Evolutionary conservation across 2,113 vertebrate genomes (phyloP).

Genomic region (Nannobrachium achirus): DNA sequence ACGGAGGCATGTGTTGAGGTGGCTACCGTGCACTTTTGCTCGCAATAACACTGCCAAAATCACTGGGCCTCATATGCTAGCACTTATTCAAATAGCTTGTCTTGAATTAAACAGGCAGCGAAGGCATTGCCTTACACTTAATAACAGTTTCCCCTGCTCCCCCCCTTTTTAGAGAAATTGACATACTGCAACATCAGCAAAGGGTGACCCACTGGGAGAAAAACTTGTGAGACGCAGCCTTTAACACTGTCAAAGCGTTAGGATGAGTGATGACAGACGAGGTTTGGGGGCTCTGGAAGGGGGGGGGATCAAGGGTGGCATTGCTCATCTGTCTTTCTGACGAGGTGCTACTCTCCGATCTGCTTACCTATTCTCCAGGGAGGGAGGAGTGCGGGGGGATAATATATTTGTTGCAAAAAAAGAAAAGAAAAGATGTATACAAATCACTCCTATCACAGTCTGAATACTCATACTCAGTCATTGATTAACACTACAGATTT

Average conservation of each 20-base stretch:
- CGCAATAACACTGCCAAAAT: slow-evolving; percentile 55
- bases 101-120: slow-evolving; percentile 51
- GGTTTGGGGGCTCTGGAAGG: slow-evolving; percentile 36
- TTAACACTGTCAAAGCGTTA: slow-evolving; percentile 25
- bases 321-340: slow-evolving; percentile 61
- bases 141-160: slow-evolving; percentile 57
- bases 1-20: slow-evolving; percentile 36
- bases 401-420: slow-evolving; percentile 33
- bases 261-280: slow-evolving; percentile 48
- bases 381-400: slow-evolving; percentile 3
- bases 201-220: slow-evolving; percentile 2
- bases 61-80: slow-evolving; percentile 48
- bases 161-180: slow-evolving; percentile 30
- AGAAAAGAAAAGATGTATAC: slow-evolving; percentile 49
- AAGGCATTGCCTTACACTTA: slow-evolving; percentile 45
- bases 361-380: slow-evolving; percentile 44
- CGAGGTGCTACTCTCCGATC: slow-evolving; percentile 26
- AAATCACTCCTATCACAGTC: slow-evolving; percentile 36
- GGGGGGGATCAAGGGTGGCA: slow-evolving; percentile 6
- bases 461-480: slow-evolving; percentile 3
- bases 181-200: slow-evolving; percentile 60
- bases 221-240: slow-evolving; percentile 38
- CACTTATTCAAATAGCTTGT: slow-evolving; percentile 58
- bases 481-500: neutral
- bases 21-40: slow-evolving; percentile 46